A percentile compares a stretch with the other conserved stretches of the same genome.
Conservation (phyloP, 2,888 invertebrate species). For the Drosophila macrospina region DNA sequence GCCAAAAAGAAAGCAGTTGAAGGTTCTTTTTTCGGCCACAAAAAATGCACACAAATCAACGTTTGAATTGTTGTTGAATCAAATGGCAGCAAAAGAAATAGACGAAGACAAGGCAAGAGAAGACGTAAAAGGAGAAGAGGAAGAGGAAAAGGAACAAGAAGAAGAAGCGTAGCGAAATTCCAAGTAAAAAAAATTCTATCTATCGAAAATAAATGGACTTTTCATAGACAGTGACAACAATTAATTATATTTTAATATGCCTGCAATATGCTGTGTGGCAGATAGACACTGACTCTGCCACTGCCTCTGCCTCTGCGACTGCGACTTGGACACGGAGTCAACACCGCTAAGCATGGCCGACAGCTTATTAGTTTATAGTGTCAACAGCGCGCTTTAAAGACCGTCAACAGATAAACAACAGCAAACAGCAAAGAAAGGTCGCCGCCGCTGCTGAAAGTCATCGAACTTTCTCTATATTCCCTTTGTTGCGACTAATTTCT, state of each 20-base stretch:
- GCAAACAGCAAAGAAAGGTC: slow-evolving; percentile 62
- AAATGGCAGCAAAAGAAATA: slow-evolving; percentile 39
- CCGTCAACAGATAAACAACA: slow-evolving; percentile 23
- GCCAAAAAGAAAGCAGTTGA: slow-evolving; percentile 71
- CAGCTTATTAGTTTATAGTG: slow-evolving; percentile 77
- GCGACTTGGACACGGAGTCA: background rate
- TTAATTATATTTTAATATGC: slow-evolving; percentile 79
- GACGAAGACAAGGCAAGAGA: slow-evolving; percentile 9
- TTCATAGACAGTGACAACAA: slow-evolving; percentile 79
- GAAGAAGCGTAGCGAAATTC: slow-evolving; percentile 59
- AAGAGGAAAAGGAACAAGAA: slow-evolving; percentile 3
- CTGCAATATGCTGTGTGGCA: slow-evolving; percentile 43
- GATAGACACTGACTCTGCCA: slow-evolving; percentile 7
- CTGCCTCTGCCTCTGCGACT: background rate
- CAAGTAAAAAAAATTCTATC: slow-evolving; percentile 39
- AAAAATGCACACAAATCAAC: slow-evolving; percentile 78
- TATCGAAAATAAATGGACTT: slow-evolving; percentile 68
- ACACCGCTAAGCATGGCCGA: slow-evolving; percentile 37
- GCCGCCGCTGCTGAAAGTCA: slow-evolving; percentile 64
- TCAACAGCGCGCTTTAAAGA: slow-evolving; percentile 72
- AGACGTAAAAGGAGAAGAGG: slow-evolving; percentile 10
- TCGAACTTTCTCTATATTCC: slow-evolving; percentile 75
- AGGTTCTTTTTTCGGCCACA: slow-evolving; percentile 42
- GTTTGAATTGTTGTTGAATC: slow-evolving; percentile 65
- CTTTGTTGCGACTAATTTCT: slow-evolving; percentile 67